Conservation (phyloP, 2,113 vertebrate species). For the Oxyura jamaicensis region DNA sequence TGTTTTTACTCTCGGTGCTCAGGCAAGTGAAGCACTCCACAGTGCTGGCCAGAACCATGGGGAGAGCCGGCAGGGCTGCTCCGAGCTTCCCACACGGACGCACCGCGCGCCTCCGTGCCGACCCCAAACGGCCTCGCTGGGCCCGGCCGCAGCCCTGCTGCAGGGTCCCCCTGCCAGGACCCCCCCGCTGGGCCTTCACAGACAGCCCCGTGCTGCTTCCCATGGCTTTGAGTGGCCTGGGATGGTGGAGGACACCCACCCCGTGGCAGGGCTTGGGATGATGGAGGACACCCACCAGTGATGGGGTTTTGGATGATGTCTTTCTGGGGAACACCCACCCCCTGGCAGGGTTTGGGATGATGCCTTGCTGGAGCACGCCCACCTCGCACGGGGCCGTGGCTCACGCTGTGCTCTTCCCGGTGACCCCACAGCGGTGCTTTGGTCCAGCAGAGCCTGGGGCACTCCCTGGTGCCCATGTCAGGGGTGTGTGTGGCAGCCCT, state of each 20-base stretch:
- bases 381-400: rapidly evolving
- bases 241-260: background rate
- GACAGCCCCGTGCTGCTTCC: background rate
- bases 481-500: background rate
- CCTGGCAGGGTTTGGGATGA: background rate
- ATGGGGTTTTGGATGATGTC: rapidly evolving
- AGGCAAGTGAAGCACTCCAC: constrained; percentile 63
- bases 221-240: background rate
- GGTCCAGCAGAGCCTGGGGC: background rate
- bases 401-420: background rate
- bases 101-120: background rate
- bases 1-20: constrained; percentile 62
- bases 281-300: too few relatives aligned
- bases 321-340: background rate
- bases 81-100: constrained; percentile 43
- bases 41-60: constrained; percentile 45
- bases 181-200: background rate
- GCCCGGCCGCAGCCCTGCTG: too few relatives aligned
- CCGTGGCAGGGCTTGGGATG: background rate
- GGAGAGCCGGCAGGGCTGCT: constrained; percentile 44
- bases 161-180: background rate
- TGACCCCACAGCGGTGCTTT: background rate
- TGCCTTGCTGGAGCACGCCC: background rate
- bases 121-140: background rate
- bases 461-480: background rate